Evolutionary conservation across 1,140 invertebrate genomes (phyloP).

Genomic region (Octopus bimaculoides): DNA sequence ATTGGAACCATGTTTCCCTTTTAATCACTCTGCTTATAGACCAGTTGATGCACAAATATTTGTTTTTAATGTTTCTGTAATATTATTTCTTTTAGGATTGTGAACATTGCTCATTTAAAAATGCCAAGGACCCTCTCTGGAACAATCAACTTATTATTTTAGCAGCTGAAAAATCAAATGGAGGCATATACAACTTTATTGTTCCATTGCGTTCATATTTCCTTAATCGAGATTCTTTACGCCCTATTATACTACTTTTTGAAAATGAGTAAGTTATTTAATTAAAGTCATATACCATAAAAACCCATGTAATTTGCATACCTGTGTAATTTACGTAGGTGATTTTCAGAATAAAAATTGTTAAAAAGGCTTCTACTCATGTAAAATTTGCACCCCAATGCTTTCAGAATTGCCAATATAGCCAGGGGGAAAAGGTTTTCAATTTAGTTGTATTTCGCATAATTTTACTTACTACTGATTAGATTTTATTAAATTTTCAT

Average conservation of each 20-base stretch:
- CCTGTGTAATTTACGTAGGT: too few relatives aligned
- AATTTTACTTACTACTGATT: too few relatives aligned
- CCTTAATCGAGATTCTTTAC: conserved; percentile 86
- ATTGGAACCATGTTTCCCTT: neutral
- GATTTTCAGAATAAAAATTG: too few relatives aligned
- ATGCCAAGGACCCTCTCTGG: conserved; percentile 96
- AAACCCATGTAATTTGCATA: too few relatives aligned
- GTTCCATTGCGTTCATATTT: conserved; percentile 95
- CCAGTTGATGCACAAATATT: neutral
- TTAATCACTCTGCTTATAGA: neutral
- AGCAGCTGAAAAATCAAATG: conserved; percentile 91
- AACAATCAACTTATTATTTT: conserved; percentile 95
- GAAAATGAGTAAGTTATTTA: conserved; percentile 65
- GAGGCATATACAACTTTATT: conserved; percentile 98
- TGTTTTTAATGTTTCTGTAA: neutral
- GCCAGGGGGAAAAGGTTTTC: too few relatives aligned
- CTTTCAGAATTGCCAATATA: too few relatives aligned
- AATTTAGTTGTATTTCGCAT: too few relatives aligned
- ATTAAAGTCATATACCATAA: too few relatives aligned
- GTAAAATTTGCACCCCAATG: too few relatives aligned
- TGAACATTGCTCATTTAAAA: conserved; percentile 88
- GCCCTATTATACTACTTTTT: conserved; percentile 92
- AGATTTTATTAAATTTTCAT: too few relatives aligned
- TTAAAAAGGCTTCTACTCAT: too few relatives aligned
- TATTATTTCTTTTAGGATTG: conserved; percentile 68